Evolutionary conservation across 2,797 vertebrate genomes (phyloP), one percentile per base, ranked within the genome.

Genomic region (Pangasius krempfi): DNA sequence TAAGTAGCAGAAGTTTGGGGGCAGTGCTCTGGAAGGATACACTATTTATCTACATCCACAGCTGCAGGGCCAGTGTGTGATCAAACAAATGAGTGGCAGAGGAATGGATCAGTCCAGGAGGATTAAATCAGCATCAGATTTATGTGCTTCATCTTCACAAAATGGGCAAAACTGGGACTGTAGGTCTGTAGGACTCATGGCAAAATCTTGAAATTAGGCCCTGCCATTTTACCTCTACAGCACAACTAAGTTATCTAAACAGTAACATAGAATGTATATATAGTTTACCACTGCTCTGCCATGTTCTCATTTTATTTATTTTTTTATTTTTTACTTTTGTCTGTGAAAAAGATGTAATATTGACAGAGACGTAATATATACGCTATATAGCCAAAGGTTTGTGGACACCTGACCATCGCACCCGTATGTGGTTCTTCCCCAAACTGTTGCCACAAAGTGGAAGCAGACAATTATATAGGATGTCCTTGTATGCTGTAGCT

Each of bases 1-100:
- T 87, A 68, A 86, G 72, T 88, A 79, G 58, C 85, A 87, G 85
- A 85, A n/a, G 86, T 87, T 89, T 88, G 62, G 47, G 56, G 44
- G 83, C 80, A 84, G 89, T 70, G 37, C 25, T 5, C 52, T 8
- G 14, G 50, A 89, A 64, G 52, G 33, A 68, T 82, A 79, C 44
- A 90, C 56, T 56, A 83, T 88, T 88, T 80, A 88, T 88, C 58
- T 68, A 64, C 56, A 87, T 81, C 56, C 25, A 64, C 88, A 89
- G 87, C 89, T 86, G 82, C 58, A 88, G 66, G 58, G 56, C 68
- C 84, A 87, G 83, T 79, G 62, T 50, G 50, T 81, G 16, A 44
- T 62, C 70, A 60, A 60, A 68, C 6, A 30, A 47, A 37, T 54
- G 64, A 84, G 47, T 70, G 83, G 64, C 47, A 22, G 82, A 50